Evolutionary conservation across 2,888 invertebrate species (phyloP), one percentile per base, ranked within the genome.

Genomic region (Mantis religiosa): DNA sequence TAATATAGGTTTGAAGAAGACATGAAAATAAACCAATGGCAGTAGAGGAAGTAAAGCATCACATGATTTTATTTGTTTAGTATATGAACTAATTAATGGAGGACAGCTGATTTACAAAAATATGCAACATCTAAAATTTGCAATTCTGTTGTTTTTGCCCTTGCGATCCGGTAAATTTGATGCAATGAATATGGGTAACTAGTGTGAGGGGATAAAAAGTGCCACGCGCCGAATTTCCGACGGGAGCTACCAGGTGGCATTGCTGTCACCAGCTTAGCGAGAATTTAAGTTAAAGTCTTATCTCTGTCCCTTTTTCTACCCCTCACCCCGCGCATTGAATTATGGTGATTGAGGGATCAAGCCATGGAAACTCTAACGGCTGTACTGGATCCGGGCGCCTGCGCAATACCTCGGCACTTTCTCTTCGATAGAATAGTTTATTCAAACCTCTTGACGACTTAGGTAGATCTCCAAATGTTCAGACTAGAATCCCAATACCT

Each of bases 191-290:
- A 71, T 71, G 54, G 2, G 54, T 2, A 15, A 41, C 41, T 12
- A 83, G 83, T 20, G 83, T 25, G n/a, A 4, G 83, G 28, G 30
- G 20, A 30, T 83, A 15, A 28, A 83, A 30, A 83, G 83, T 15
- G 30, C 15, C 88, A 88, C 47, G 83, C 41, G 83, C 28, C 15
- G 41, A 88, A 7, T 83, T 89, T 89, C 89, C 89, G 85, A 89
- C 82, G 89, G 86, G 89, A 89, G 34, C 71, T 41, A 47, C 85
- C 89, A 89, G 89, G 86, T 89, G 88, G 82, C 85, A 85, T 20
- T 25, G 54, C 41, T 47, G 89, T 89, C 85, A 83, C 25, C 28
- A 85, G 85, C 89, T 89, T 89, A 88, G 88, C 34, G 81, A 28
- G 41, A 84, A 88, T 88, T 88, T 85, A 88, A 88, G 88, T 88